phyloP scores from a whole-genome alignment of 2,797 vertebrate species.

The Thaleichthys pacificus region DNA sequence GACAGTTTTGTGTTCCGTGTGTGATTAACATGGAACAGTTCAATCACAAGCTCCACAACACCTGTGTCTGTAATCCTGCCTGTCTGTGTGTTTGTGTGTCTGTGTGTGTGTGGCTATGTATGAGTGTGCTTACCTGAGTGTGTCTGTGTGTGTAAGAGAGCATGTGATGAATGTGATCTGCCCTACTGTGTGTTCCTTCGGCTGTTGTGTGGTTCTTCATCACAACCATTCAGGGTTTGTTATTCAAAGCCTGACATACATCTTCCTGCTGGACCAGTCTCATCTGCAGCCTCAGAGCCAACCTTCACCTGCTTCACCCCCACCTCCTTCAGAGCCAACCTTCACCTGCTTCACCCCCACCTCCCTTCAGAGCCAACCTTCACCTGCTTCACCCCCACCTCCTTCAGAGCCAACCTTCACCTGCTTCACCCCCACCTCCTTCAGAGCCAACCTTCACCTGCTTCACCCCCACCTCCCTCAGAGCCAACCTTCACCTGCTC shows the following conservation, averaged over 20 bases:
- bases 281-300: neutral
- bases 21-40: conserved; percentile 49
- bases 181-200: neutral
- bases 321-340: no score
- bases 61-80: neutral
- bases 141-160: neutral
- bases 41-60: neutral
- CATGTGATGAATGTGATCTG: no score
- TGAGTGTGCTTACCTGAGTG: conserved; percentile 16
- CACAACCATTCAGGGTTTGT: conserved; percentile 3
- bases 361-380: no score
- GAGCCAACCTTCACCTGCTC: no score
- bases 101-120: neutral
- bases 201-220: neutral
- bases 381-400: no score
- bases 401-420: no score
- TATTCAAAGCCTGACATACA: neutral
- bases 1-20: conserved; percentile 62
- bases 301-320: no score
- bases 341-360: no score
- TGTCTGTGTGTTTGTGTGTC: neutral
- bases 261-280: neutral
- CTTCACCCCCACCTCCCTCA: no score
- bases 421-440: no score
- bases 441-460: no score